phyloP scores from a whole-genome alignment of 2,888 invertebrate genomes.

The Tenthredo distinguenda region DNA sequence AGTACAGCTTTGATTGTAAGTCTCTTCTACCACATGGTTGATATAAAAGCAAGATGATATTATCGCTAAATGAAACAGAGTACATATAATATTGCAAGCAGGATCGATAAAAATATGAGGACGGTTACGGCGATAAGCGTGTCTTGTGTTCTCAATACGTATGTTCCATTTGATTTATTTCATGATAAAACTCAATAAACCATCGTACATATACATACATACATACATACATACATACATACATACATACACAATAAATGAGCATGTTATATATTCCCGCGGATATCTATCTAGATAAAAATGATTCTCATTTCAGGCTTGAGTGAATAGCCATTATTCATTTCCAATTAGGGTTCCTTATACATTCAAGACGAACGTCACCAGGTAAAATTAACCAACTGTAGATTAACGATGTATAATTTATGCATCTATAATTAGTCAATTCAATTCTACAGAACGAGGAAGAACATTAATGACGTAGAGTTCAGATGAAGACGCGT shows the following conservation, averaged over 20 bases:
- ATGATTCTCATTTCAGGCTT: not conserved
- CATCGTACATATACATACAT: not conserved
- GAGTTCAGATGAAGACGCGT: not conserved
- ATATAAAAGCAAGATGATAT: slow-evolving; percentile 19
- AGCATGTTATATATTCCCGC: not conserved
- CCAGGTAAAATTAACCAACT: not conserved
- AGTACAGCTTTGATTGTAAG: not conserved
- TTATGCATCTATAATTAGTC: not conserved
- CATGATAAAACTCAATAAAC: not conserved
- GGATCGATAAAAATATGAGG: slow-evolving; percentile 35
- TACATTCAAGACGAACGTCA: not conserved
- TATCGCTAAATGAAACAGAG: not conserved
- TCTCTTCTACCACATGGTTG: not conserved
- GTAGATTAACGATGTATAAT: not conserved
- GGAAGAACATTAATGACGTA: not conserved
- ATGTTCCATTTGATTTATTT: not conserved
- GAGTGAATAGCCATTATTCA: not conserved
- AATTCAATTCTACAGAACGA: not conserved
- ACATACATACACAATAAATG: not conserved
- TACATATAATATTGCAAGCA: not conserved
- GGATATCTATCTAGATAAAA: not conserved
- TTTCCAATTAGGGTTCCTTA: not conserved
- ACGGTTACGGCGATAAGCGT: slow-evolving; percentile 13
- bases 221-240: too few relatives aligned
- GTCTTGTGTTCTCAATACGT: slow-evolving; percentile 17